A percentile compares a stretch with the other conserved stretches of the same genome.
phyloP scores from a whole-genome alignment of 2,888 invertebrate genomes.

The Sphaeridia pumilis region DNA sequence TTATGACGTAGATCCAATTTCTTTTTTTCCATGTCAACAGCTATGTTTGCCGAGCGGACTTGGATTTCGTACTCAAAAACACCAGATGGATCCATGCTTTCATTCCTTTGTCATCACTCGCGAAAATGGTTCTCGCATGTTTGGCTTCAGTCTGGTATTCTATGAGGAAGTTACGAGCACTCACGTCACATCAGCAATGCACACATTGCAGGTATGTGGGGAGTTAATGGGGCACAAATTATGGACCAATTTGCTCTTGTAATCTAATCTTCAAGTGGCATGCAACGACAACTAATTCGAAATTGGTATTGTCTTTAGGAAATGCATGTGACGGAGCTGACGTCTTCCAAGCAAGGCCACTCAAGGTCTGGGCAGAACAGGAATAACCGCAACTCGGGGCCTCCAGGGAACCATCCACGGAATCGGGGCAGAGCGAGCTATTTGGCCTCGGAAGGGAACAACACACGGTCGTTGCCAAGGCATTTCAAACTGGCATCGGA shows the following conservation, averaged over 20 bases:
- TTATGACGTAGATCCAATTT: conserved; percentile 24
- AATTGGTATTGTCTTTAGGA: conserved; percentile 45
- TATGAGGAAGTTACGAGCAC: conserved; percentile 89
- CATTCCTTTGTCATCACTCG: conserved; percentile 95
- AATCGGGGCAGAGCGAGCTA: conserved; percentile 21
- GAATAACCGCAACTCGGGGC: conserved; percentile 28
- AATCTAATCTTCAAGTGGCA: no score
- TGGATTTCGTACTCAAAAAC: conserved; percentile 87
- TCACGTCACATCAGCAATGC: conserved; percentile 90
- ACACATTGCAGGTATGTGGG: conserved; percentile 61
- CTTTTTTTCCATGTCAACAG: conserved; percentile 45
- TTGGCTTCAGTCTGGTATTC: conserved; percentile 89
- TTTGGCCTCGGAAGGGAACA: conserved; percentile 41
- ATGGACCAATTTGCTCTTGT: no score
- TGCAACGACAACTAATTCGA: not conserved
- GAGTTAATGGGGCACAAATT: no score
- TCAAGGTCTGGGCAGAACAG: conserved; percentile 32
- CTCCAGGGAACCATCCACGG: conserved; percentile 22
- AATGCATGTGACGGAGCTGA: conserved; percentile 80
- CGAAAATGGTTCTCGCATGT: conserved; percentile 88
- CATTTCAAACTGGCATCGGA: conserved; percentile 76
- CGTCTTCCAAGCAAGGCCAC: conserved; percentile 54
- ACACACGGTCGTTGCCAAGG: conserved; percentile 73
- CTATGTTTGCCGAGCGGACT: conserved; percentile 89
- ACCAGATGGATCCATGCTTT: conserved; percentile 69